Percentiles rank a stretch among this genome's conserved stretches.
Conservation (phyloP, 2,888 invertebrate genomes). For the Erebia epiphron region DNA sequence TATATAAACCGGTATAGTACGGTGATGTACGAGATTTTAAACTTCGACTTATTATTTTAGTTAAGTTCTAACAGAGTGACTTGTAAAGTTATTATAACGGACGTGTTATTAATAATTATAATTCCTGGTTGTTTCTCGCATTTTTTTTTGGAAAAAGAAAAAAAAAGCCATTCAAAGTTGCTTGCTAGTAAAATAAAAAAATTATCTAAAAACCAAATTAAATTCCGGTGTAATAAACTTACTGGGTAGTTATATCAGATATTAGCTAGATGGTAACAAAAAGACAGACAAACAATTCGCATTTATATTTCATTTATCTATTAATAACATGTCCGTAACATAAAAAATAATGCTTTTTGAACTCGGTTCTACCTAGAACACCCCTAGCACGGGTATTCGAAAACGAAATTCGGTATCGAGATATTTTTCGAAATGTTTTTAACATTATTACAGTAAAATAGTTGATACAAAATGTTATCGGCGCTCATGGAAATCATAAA, state of each 20-base stretch:
- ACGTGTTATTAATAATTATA: constrained; percentile 9
- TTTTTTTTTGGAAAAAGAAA: too few species aligned
- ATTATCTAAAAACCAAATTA: too few species aligned
- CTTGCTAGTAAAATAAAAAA: too few species aligned
- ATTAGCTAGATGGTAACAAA: neutral
- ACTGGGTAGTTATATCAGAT: too few species aligned
- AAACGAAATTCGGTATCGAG: neutral
- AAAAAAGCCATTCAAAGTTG: too few species aligned
- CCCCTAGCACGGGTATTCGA: neutral
- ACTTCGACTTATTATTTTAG: constrained; percentile 22
- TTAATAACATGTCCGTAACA: neutral
- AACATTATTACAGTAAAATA: neutral
- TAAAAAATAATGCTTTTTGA: neutral
- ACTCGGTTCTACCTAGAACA: neutral
- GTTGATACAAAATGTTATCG: too few species aligned
- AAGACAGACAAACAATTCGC: neutral
- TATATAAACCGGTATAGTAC: neutral
- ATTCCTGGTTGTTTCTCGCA: too few species aligned
- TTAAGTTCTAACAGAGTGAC: constrained; percentile 34
- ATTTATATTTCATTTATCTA: neutral
- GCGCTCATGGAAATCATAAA: too few species aligned
- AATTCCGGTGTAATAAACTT: too few species aligned
- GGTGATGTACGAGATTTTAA: constrained; percentile 26
- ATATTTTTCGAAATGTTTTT: neutral
- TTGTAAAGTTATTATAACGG: constrained; percentile 21